phyloP scores from a whole-genome alignment of 2,888 invertebrate genomes.

The Tuta absoluta region DNA sequence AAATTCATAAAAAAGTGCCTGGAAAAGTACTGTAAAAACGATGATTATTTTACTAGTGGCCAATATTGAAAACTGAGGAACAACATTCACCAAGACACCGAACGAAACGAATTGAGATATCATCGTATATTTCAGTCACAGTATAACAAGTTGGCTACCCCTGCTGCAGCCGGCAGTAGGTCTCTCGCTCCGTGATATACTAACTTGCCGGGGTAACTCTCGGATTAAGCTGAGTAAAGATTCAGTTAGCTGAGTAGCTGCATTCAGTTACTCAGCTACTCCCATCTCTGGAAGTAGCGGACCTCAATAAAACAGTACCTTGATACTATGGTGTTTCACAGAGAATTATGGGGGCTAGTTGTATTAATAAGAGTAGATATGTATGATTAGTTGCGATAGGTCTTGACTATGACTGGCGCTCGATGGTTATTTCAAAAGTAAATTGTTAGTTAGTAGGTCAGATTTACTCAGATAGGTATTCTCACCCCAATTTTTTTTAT shows the following conservation, averaged over 20 bases:
- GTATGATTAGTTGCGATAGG: background rate
- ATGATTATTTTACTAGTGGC: no score
- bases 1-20: no score
- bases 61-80: no score
- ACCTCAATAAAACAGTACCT: background rate
- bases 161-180: background rate
- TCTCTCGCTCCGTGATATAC: background rate
- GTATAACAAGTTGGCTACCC: background rate
- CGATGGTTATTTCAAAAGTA: background rate
- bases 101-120: no score
- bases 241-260: background rate
- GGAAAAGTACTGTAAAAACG: no score
- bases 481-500: no score
- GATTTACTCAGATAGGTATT: no score
- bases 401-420: background rate
- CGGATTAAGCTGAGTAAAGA: conserved; percentile 5
- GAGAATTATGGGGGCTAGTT: background rate
- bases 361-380: background rate
- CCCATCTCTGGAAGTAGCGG: conserved; percentile 2
- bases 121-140: no score
- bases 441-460: background rate
- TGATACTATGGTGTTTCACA: background rate
- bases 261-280: background rate
- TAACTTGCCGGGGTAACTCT: background rate
- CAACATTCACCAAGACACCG: no score